phyloP scores from a whole-genome alignment of 1,140 invertebrate species.

The Diplogasteroides magnus region DNA sequence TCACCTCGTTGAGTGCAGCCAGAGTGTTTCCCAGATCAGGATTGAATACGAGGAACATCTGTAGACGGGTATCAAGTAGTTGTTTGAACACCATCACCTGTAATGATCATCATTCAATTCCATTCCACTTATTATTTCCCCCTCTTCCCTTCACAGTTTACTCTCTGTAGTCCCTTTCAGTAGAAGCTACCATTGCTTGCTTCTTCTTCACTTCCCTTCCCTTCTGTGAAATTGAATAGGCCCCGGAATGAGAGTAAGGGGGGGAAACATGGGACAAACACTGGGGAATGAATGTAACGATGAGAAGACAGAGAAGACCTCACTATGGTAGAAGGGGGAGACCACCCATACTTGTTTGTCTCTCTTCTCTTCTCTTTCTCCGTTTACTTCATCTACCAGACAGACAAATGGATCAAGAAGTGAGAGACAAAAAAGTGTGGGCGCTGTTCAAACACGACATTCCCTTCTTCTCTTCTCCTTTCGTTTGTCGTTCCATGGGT shows the following conservation, averaged over 20 bases:
- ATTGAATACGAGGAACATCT: constrained; percentile 74
- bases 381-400: background rate
- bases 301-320: too few species aligned
- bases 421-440: background rate
- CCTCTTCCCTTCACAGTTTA: background rate
- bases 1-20: background rate
- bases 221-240: too few species aligned
- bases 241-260: too few species aligned
- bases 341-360: background rate
- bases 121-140: background rate
- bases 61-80: constrained; percentile 80
- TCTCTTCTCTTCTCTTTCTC: background rate
- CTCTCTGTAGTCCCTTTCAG: too few species aligned
- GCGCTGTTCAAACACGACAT: background rate
- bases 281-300: too few species aligned
- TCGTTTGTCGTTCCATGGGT: background rate
- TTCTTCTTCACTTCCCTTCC: too few species aligned
- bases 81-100: constrained; percentile 83
- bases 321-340: too few species aligned
- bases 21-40: constrained; percentile 67
- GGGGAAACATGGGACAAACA: too few species aligned
- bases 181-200: too few species aligned
- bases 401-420: too few species aligned
- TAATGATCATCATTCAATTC: background rate
- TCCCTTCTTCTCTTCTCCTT: background rate